Evolutionary conservation across 92 coral and sea anemone genomes (phyloP), one percentile per base, ranked within the genome.

Genomic region (Scolanthus callimorphus): DNA sequence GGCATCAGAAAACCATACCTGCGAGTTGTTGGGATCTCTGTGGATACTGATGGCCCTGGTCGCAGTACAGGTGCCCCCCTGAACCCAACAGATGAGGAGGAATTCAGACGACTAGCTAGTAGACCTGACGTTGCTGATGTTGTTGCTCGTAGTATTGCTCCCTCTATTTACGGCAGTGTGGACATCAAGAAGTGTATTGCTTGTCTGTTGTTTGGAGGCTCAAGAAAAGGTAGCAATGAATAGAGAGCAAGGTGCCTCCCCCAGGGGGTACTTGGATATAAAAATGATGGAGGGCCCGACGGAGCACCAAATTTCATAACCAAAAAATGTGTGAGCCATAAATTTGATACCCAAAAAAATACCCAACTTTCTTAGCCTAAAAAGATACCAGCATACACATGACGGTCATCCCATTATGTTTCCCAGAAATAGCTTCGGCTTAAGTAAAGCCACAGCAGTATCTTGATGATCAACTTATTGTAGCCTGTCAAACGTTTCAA

Each of bases 161-260:
- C 98, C 50, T 92, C 90, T 53, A 92, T 92, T 29, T 92, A 92
- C 74, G 98, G 98, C 20, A 80, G 92, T 59, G 95, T 79, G 34
- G 95, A 92, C 23, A 80, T 92, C 66, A 92, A 92, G 85, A 92
- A 92, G 57, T 75, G 86, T 1, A 92, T 92, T 73, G 81, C 98
- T n/a, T 92, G 96, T 60, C 63, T 92, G 51, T 49, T 92, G 80
- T 92, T 92, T 80, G 98, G 98, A 26, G 98, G 98, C 15, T 92
- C 98, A 45, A 74, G 98, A 22, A 92, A 92, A 65, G 88, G 98
- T 38, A 38, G 45, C 45, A 38, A 10, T 13, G 10, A 13, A 38
- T 10, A 38, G 13, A 10, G 45, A 38, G 45, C 13, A 10, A 49
- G 19, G 55, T 49, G n/a, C n/a, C n/a, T n/a, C n/a, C n/a, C n/a